Evolutionary conservation across 1,140 invertebrate species (phyloP), one percentile per base, ranked within the genome.

Genomic region (Drosophila insularis): DNA sequence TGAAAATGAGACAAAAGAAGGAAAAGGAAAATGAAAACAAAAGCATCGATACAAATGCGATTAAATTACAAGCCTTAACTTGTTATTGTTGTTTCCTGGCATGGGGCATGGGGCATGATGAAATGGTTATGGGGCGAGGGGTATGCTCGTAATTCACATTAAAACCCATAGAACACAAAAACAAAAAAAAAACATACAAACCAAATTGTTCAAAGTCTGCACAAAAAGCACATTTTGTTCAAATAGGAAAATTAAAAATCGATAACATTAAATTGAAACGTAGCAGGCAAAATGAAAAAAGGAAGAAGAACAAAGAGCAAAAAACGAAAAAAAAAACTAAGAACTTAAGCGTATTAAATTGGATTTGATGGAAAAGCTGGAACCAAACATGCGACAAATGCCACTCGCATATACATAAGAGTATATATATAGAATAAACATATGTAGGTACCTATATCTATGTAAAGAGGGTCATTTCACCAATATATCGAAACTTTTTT

Each of bases 301-400:
- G 60, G 53, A 50, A 73, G 63, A 37, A 37, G 10, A 65, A 70
- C 68, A 78, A 87, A 86, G 19, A 19, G 17, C 7, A 21, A 21
- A 50, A 21, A 50, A 46, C 43, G 13, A 37, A 11, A 37, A 10
- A 50, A 50, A 50, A 50, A 86, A 82, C 71, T 87, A 86, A 87
- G 84, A 86, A 86, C 82, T 82, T 86, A 86, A 86, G 82, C 82
- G 82, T 87, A 86, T 86, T 86, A 86, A 86, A 89, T 87, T 87
- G 84, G 82, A 86, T 86, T 86, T 87, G 79, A 78, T 81, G 61
- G 67, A 68, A 87, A 87, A 86, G 82, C 82, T 86, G 82, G 78
- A 86, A 67, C 70, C 74, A 86, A 85, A 78, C 78, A 86, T 74
- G 81, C 70, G 74, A 85, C 81, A 84, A 85, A 77, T 77, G 74